phyloP scores from a whole-genome alignment of 1,140 invertebrate species.

The Aphidius gifuensis region DNA sequence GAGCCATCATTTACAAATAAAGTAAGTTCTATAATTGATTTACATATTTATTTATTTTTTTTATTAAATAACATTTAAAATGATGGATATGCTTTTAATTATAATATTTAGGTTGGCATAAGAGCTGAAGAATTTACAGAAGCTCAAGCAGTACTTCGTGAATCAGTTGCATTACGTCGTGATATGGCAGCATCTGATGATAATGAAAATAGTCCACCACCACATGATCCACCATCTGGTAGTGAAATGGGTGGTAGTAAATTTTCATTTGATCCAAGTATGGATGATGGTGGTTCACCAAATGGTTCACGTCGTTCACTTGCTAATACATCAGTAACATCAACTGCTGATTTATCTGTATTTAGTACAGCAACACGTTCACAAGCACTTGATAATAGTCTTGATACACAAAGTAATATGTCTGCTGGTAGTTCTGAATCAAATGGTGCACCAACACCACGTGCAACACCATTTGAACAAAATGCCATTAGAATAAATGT shows the following conservation, averaged over 20 bases:
- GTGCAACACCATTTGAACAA: constrained; percentile 62
- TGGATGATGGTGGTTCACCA: constrained; percentile 66
- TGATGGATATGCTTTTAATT: not conserved
- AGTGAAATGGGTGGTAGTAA: constrained; percentile 58
- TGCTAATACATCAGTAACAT: constrained; percentile 79
- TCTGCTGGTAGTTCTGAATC: constrained; percentile 63
- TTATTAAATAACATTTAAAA: not conserved
- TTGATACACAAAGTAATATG: constrained; percentile 72
- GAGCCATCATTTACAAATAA: constrained; percentile 67
- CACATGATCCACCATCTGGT: constrained; percentile 43
- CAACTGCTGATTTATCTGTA: constrained; percentile 76
- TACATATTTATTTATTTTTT: not conserved
- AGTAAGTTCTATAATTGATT: constrained; percentile 35
- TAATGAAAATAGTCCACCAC: constrained; percentile 39
- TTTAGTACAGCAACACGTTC: constrained; percentile 72
- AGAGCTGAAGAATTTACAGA: constrained; percentile 73
- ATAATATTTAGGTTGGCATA: constrained; percentile 61
- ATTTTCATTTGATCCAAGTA: constrained; percentile 66
- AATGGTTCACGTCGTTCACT: constrained; percentile 72
- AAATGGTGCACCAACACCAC: constrained; percentile 65
- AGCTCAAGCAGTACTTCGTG: constrained; percentile 58
- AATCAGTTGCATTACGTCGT: constrained; percentile 52
- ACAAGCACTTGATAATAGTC: constrained; percentile 69
- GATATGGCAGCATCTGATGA: constrained; percentile 57
- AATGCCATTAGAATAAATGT: constrained; percentile 76